These are phyloP conservation scores for Phalacrocorax brasilianus DNA, from an alignment of 2,113 vertebrate species.

Conservation along the genomic window DNA sequence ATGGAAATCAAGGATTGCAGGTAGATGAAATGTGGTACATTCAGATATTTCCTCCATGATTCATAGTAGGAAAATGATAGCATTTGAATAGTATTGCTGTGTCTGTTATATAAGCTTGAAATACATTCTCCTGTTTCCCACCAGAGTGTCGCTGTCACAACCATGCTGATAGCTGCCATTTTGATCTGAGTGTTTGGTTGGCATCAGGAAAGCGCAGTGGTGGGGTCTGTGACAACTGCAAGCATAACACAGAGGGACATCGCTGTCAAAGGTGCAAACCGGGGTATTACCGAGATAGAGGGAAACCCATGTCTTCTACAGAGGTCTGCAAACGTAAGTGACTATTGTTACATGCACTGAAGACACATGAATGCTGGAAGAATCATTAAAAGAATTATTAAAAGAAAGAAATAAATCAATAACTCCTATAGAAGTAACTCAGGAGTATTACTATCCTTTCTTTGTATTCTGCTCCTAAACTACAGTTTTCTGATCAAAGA, in stretches of 20 bases:
- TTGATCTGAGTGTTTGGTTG: constrained; percentile 80
- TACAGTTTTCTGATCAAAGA: background rate
- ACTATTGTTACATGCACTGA: rapidly evolving
- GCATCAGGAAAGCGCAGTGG: constrained; percentile 78
- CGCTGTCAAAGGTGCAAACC: constrained; percentile 84
- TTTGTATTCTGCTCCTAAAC: background rate
- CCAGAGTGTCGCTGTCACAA: constrained; percentile 86
- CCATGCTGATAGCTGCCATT: constrained; percentile 84
- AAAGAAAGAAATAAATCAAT: background rate
- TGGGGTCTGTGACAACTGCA: constrained; percentile 83
- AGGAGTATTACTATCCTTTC: background rate
- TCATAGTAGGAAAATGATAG: background rate
- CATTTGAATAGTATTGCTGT: background rate
- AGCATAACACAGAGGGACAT: constrained; percentile 83
- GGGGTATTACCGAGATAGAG: constrained; percentile 77
- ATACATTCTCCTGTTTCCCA: background rate
- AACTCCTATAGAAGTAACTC: background rate
- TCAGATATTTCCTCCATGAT: background rate
- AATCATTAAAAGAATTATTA: background rate
- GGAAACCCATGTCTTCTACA: constrained; percentile 72
- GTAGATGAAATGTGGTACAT: background rate
- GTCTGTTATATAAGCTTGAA: background rate
- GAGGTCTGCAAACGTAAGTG: constrained; percentile 83
- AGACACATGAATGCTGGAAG: background rate
- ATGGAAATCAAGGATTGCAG: background rate